Conservation (phyloP, 2,113 vertebrate genomes). For the Rhadina sibilatrix region DNA sequence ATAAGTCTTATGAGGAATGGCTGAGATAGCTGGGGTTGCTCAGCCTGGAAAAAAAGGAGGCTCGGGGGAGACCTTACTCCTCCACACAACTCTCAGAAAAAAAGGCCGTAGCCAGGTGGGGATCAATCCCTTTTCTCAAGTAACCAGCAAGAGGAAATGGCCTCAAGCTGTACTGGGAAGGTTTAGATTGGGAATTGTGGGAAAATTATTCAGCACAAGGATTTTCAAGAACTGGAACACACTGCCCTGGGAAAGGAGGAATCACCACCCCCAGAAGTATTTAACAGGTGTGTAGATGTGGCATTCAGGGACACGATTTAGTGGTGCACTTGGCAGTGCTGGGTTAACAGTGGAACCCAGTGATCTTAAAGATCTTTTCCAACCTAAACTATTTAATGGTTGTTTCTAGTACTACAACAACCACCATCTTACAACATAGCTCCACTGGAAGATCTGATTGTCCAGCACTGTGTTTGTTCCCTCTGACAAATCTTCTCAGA, state of each 20-base stretch:
- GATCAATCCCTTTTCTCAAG: not conserved
- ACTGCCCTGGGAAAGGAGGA: not conserved
- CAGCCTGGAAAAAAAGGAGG: not conserved
- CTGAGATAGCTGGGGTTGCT: not conserved
- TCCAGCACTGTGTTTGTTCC: not conserved
- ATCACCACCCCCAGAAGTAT: not conserved
- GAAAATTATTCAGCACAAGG: not conserved
- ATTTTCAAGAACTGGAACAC: not conserved
- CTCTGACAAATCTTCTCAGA: not conserved
- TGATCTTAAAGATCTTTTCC: not conserved
- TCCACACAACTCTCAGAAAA: no score
- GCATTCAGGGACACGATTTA: not conserved
- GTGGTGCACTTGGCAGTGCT: not conserved
- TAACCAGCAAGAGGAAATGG: not conserved
- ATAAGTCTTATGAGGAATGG: not conserved
- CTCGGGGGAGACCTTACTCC: not conserved
- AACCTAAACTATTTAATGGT: not conserved
- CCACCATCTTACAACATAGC: not conserved
- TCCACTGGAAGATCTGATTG: not conserved
- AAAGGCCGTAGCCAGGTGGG: not conserved
- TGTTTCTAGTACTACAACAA: not conserved
- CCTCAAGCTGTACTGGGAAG: not conserved
- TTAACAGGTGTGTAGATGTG: not conserved
- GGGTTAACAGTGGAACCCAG: not conserved
- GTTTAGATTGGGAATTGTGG: not conserved